A percentile compares a stretch with the other conserved stretches of the same genome.
phyloP scores from a whole-genome alignment of 2,888 invertebrate genomes.

The Ctena decussata region DNA sequence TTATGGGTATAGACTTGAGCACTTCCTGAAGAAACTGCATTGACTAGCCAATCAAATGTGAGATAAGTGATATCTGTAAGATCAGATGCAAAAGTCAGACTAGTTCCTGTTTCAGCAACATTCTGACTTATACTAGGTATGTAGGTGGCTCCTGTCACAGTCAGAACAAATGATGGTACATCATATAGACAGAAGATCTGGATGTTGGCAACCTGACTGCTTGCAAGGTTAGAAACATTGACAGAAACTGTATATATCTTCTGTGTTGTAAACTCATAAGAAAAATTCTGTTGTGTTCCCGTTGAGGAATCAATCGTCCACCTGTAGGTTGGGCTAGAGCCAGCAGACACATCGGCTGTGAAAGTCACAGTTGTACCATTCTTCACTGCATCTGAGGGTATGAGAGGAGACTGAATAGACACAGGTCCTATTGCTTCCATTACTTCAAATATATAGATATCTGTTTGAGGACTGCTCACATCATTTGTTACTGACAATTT shows the following conservation, averaged over 20 bases:
- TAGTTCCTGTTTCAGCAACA: constrained; percentile 32
- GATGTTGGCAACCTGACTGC: constrained; percentile 29
- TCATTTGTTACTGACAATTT: constrained; percentile 29
- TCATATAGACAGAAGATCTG: constrained; percentile 59
- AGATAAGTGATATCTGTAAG: constrained; percentile 28
- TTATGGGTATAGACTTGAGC: background rate
- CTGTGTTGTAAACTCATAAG: constrained; percentile 53
- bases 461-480: constrained; percentile 23
- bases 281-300: constrained; percentile 17
- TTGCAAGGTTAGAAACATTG: constrained; percentile 62
- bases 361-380: constrained; percentile 42
- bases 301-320: constrained; percentile 55
- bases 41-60: constrained; percentile 33
- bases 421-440: constrained; percentile 48
- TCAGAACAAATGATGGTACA: constrained; percentile 36
- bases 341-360: constrained; percentile 43
- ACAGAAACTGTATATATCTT: constrained; percentile 66
- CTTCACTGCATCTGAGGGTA: constrained; percentile 52
- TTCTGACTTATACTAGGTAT: constrained; percentile 14
- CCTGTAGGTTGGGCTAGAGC: constrained; percentile 49
- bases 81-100: constrained; percentile 17
- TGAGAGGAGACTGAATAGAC: constrained; percentile 14
- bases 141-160: constrained; percentile 21
- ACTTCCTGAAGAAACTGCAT: background rate
- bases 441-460: constrained; percentile 47